These are phyloP conservation scores for Ailuropoda melanoleuca DNA, from an alignment of 2,113 vertebrate species.

Conservation along the genomic window DNA sequence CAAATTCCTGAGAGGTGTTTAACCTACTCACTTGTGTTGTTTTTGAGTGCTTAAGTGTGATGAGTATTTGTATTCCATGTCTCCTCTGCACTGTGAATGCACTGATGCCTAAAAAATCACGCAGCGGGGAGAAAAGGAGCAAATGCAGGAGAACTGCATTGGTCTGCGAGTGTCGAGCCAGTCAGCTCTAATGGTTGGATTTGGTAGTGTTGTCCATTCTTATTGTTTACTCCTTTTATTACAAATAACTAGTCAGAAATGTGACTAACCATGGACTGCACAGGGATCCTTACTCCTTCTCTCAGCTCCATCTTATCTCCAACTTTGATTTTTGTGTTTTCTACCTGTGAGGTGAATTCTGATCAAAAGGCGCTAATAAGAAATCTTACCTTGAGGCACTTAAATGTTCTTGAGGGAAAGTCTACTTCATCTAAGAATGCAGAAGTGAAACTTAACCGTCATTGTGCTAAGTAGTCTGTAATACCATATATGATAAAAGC, in stretches of 20 bases:
- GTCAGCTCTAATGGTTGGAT: neutral
- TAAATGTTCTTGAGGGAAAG: neutral
- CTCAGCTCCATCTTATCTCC: neutral
- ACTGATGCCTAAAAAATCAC: neutral
- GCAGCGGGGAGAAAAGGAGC: neutral
- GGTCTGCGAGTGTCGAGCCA: neutral
- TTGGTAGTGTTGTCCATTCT: neutral
- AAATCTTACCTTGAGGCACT: neutral
- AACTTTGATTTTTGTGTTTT: neutral
- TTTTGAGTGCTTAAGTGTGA: neutral
- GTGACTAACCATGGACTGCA: neutral
- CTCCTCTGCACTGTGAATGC: neutral
- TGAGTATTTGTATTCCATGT: neutral
- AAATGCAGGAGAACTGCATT: neutral
- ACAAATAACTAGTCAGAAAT: neutral
- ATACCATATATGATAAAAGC: neutral
- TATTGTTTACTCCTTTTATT: neutral
- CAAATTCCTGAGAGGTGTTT: neutral
- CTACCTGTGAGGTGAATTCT: neutral
- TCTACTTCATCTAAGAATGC: neutral
- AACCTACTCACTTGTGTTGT: neutral
- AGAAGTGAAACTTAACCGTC: neutral
- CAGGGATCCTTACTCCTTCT: neutral
- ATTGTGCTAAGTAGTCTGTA: neutral
- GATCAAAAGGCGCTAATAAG: neutral